phyloP scores from a whole-genome alignment of 2,888 invertebrate genomes.

The Lymantria dispar region DNA sequence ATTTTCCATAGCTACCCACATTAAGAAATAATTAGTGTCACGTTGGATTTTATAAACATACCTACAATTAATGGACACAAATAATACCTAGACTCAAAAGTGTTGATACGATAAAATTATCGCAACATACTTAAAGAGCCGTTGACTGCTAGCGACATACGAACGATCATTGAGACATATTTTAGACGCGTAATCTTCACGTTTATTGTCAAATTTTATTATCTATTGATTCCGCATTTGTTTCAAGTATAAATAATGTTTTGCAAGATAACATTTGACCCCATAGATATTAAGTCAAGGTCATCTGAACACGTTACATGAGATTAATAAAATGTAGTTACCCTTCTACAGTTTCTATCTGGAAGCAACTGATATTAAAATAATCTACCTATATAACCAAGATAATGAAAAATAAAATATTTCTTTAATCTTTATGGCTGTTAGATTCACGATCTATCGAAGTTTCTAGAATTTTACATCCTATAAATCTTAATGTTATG shows the following conservation, averaged over 20 bases:
- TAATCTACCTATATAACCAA: neutral
- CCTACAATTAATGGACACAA: too few relatives aligned
- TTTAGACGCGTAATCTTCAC: too few relatives aligned
- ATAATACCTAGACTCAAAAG: too few relatives aligned
- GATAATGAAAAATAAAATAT: neutral
- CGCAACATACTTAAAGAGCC: too few relatives aligned
- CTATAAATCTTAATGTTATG: neutral
- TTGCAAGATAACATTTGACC: conserved; percentile 45
- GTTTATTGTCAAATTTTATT: neutral
- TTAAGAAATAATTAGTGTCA: too few relatives aligned
- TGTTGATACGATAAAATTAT: too few relatives aligned
- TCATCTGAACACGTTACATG: conserved; percentile 32
- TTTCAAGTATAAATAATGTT: conserved; percentile 3
- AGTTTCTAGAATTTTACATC: neutral
- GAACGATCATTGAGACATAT: too few relatives aligned
- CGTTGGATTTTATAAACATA: too few relatives aligned
- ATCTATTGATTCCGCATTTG: conserved; percentile 26
- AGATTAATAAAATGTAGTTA: too few relatives aligned
- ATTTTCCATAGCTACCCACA: too few relatives aligned
- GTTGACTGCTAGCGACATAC: too few relatives aligned
- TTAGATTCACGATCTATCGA: neutral
- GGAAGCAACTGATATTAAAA: neutral
- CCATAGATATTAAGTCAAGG: conserved; percentile 61
- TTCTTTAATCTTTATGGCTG: neutral
- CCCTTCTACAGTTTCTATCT: neutral